A percentile compares a stretch with the other conserved stretches of the same genome.
These are phyloP conservation scores for Caenorhabditis wallacei DNA, from an alignment of 2,888 invertebrate species.

Conservation along the genomic window DNA sequence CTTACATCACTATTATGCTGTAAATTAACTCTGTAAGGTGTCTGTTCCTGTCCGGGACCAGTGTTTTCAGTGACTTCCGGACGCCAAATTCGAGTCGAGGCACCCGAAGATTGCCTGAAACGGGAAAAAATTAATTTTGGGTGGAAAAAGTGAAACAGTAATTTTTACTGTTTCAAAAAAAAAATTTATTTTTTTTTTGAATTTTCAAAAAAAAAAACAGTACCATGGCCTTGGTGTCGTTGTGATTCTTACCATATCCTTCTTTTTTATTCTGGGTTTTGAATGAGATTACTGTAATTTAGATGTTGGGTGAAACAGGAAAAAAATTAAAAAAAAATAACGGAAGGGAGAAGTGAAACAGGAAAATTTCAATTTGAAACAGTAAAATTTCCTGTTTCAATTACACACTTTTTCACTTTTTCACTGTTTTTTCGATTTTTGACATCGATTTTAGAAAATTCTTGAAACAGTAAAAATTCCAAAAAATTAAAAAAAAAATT, in stretches of 20 bases:
- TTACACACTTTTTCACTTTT: too few species aligned
- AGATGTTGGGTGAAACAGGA: neutral
- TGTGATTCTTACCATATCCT: constrained; percentile 69
- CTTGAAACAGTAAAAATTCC: too few species aligned
- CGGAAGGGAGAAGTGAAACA: neutral
- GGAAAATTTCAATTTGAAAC: neutral
- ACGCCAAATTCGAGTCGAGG: constrained; percentile 71
- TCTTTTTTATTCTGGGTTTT: constrained; percentile 1
- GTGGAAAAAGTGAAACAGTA: too few species aligned
- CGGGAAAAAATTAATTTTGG: too few species aligned
- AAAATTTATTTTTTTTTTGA: neutral
- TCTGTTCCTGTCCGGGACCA: constrained; percentile 60
- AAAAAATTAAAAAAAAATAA: neutral
- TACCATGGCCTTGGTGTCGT: constrained; percentile 75
- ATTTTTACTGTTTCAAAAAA: too few species aligned
- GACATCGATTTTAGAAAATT: too few species aligned
- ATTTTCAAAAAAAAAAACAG: neutral
- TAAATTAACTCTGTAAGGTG: constrained; percentile 67
- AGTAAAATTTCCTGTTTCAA: too few species aligned
- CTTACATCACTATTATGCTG: constrained; percentile 70
- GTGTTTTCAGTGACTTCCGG: constrained; percentile 74
- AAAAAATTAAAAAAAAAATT: too few species aligned
- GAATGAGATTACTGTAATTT: constrained; percentile 1
- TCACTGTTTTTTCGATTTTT: too few species aligned
- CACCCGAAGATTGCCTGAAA: constrained; percentile 70